These are phyloP conservation scores for Sebastes paucispinis DNA, from an alignment of 2,797 vertebrate species.

Conservation along the genomic window DNA sequence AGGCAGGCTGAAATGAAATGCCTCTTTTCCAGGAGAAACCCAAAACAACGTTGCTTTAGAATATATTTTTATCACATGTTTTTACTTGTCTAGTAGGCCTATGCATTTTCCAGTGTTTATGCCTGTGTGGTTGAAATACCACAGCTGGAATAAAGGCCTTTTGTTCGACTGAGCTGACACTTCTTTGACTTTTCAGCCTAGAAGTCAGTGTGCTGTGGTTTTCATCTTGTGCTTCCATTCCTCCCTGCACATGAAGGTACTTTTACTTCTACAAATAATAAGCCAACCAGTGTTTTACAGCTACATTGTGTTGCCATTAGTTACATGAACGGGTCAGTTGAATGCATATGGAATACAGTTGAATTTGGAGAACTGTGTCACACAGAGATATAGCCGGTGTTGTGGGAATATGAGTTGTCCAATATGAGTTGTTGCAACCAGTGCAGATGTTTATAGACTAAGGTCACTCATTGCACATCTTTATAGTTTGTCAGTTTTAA, in stretches of 20 bases:
- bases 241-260: neutral
- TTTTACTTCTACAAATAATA: neutral
- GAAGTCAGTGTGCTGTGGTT: constrained; percentile 30
- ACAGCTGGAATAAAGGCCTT: constrained; percentile 48
- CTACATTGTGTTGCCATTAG: neutral
- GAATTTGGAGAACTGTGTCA: neutral
- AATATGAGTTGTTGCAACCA: neutral
- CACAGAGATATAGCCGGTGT: neutral
- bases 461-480: neutral
- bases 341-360: neutral
- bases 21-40: constrained; percentile 33
- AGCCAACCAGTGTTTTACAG: neutral
- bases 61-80: constrained; percentile 42
- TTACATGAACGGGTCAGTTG: neutral
- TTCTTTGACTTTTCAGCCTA: constrained; percentile 41
- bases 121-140: constrained; percentile 39
- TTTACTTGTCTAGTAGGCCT: constrained; percentile 45
- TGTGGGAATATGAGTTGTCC: neutral
- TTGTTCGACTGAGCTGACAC: constrained; percentile 54
- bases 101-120: constrained; percentile 36
- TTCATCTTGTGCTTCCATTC: constrained; percentile 6
- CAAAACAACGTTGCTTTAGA: constrained; percentile 52
- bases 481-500: neutral
- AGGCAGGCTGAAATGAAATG: constrained; percentile 30
- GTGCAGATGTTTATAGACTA: neutral